These are phyloP conservation scores for Scolanthus callimorphus DNA, from an alignment of 92 coral and sea anemone species.

Conservation along the genomic window DNA sequence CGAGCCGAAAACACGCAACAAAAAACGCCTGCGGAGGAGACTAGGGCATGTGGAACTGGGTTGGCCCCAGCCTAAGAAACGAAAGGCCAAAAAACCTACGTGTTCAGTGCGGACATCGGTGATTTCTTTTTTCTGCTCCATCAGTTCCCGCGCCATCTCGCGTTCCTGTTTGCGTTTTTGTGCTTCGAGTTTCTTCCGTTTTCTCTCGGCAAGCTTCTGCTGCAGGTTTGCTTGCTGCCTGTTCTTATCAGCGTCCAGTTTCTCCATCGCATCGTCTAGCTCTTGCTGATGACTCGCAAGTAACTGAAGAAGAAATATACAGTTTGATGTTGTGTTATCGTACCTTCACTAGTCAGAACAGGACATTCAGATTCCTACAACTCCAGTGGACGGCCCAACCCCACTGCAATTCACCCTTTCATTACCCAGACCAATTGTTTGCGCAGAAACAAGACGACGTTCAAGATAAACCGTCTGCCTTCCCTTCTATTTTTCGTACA, in stretches of 20 bases:
- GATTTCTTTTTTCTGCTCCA: constrained; percentile 94
- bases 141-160: constrained; percentile 88
- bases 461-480: no score
- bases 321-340: neutral
- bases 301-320: constrained; percentile 37
- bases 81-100: constrained; percentile 46
- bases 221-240: constrained; percentile 82
- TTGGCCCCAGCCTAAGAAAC: no score
- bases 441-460: no score
- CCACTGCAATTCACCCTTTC: no score
- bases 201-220: constrained; percentile 81
- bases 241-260: constrained; percentile 88
- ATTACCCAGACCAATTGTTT: no score
- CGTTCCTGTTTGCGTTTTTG: constrained; percentile 89
- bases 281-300: constrained; percentile 91
- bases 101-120: constrained; percentile 89
- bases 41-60: no score
- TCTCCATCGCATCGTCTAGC: constrained; percentile 89
- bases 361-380: no score
- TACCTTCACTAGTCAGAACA: no score
- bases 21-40: no score
- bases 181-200: constrained; percentile 80
- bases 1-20: no score
- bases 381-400: no score
- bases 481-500: no score